These are phyloP conservation scores for Drosophila birchii DNA, from an alignment of 2,888 invertebrate genomes.

Conservation along the genomic window DNA sequence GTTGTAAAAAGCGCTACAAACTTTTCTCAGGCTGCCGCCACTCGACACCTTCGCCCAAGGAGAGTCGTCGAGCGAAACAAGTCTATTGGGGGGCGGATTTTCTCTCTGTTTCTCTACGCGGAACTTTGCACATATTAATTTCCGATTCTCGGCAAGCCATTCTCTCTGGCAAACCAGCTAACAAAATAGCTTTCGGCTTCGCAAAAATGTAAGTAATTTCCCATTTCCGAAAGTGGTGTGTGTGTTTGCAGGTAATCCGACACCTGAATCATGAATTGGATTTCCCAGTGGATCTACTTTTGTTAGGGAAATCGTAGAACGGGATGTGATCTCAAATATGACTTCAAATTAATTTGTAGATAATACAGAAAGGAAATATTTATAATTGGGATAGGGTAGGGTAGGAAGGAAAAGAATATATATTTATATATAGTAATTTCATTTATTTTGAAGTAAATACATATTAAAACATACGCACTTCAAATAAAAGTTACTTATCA, in stretches of 20 bases:
- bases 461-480: no score
- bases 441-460: no score
- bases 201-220: conserved; percentile 57
- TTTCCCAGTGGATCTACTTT: conserved; percentile 23
- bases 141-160: conserved; percentile 41
- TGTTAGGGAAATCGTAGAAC: background rate
- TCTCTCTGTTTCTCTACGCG: conserved; percentile 31
- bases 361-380: background rate
- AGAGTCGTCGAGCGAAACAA: conserved; percentile 1
- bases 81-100: background rate
- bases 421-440: no score
- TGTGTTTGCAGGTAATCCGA: conserved; percentile 52
- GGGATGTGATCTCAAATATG: background rate
- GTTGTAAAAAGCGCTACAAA: conserved; percentile 54
- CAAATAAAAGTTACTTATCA: background rate
- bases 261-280: conserved; percentile 31
- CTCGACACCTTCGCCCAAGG: conserved; percentile 27
- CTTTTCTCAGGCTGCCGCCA: conserved; percentile 33
- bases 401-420: no score
- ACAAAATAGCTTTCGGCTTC: conserved; percentile 56
- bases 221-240: conserved; percentile 16
- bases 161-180: conserved; percentile 63
- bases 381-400: background rate
- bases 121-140: conserved; percentile 45
- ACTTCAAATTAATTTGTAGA: background rate